A percentile compares a stretch with the other conserved stretches of the same genome.
Conservation (phyloP, 2,888 invertebrate genomes). For the Rhimphoctona megacephalus region DNA sequence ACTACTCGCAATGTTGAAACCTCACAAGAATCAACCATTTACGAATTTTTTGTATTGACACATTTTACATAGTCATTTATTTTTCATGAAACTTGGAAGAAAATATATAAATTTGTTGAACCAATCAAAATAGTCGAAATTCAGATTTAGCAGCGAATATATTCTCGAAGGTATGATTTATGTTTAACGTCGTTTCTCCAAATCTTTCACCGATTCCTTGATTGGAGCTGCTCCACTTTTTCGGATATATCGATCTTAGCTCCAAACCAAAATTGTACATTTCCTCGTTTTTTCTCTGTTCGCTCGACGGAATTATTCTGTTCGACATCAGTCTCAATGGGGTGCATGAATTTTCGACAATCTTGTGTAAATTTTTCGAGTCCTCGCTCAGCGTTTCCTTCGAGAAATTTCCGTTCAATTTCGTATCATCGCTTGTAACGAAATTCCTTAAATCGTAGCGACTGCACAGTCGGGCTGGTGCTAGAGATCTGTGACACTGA, state of each 20-base stretch:
- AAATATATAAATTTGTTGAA: not conserved
- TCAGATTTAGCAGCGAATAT: constrained; percentile 68
- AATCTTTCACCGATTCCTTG: constrained; percentile 63
- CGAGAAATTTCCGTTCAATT: constrained; percentile 6
- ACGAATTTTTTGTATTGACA: not conserved
- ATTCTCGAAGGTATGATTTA: constrained; percentile 65
- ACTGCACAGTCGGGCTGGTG: constrained; percentile 60
- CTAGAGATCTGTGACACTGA: constrained; percentile 63
- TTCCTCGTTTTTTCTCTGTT: constrained; percentile 41
- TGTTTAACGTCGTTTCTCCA: constrained; percentile 65
- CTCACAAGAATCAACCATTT: not conserved
- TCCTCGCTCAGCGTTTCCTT: constrained; percentile 51
- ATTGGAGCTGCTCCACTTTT: constrained; percentile 46
- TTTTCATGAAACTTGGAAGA: constrained; percentile 1
- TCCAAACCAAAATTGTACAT: constrained; percentile 65
- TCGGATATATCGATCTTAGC: constrained; percentile 64
- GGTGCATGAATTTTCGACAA: constrained; percentile 50
- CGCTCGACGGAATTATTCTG: constrained; percentile 9
- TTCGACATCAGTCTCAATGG: constrained; percentile 47
- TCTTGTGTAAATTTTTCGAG: constrained; percentile 35
- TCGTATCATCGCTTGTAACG: constrained; percentile 11
- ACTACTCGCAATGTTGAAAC: constrained; percentile 20
- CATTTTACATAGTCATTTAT: not conserved
- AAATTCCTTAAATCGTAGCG: constrained; percentile 47
- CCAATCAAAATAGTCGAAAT: constrained; percentile 57